Conservation (phyloP, 2,888 invertebrate species). For the Eueremaeus valkanovi region DNA sequence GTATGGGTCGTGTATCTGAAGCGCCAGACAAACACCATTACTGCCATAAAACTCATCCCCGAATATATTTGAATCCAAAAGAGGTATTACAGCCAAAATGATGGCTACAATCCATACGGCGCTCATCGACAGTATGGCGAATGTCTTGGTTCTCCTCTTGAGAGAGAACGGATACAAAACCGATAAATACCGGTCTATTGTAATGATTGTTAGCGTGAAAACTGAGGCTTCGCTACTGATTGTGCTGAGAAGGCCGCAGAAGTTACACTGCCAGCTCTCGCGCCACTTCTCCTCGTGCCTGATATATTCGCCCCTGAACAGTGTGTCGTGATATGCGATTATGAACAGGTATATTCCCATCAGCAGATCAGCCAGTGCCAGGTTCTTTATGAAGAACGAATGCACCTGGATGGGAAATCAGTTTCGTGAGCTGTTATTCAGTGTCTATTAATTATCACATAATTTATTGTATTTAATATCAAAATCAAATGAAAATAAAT, state of each 20-base stretch:
- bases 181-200: conserved; percentile 65
- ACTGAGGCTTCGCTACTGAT: conserved; percentile 57
- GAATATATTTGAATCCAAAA: conserved; percentile 56
- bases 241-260: conserved; percentile 64
- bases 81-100: conserved; percentile 56
- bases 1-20: conserved; percentile 62
- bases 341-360: conserved; percentile 63
- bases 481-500: too few relatives aligned
- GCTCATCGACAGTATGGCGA: conserved; percentile 56
- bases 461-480: too few relatives aligned
- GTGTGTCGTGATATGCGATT: conserved; percentile 59
- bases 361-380: conserved; percentile 61
- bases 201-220: conserved; percentile 65
- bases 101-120: conserved; percentile 58
- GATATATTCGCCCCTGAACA: conserved; percentile 59
- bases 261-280: conserved; percentile 58
- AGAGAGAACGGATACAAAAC: conserved; percentile 59
- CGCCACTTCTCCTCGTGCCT: conserved; percentile 60
- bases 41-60: conserved; percentile 60
- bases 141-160: conserved; percentile 53
- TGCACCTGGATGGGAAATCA: conserved; percentile 53
- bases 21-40: conserved; percentile 61
- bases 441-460: too few relatives aligned
- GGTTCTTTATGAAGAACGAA: conserved; percentile 61
- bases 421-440: too few relatives aligned